Conservation (phyloP, 2,888 invertebrate genomes). For the Camptogramma bilineatum region DNA sequence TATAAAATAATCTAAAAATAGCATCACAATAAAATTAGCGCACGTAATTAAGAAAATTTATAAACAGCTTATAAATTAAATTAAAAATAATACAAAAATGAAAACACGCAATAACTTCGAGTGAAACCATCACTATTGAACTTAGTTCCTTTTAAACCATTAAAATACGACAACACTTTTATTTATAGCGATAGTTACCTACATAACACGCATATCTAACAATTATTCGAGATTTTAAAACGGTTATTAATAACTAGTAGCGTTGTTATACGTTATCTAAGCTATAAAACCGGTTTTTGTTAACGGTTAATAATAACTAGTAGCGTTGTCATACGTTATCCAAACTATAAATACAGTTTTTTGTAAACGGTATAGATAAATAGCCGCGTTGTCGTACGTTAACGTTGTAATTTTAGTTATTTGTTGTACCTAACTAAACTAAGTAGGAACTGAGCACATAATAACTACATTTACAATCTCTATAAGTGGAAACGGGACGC, state of each 20-base stretch:
- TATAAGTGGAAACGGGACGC: constrained; percentile 2
- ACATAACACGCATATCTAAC: constrained; percentile 7
- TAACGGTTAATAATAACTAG: constrained; percentile 11
- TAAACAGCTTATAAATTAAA: constrained; percentile 57
- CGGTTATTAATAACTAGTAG: constrained; percentile 8
- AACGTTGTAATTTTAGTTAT: constrained; percentile 25
- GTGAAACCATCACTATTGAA: constrained; percentile 28
- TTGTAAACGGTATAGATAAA: constrained; percentile 6
- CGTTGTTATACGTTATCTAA: neutral
- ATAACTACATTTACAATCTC: constrained; percentile 24
- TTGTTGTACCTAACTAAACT: constrained; percentile 36
- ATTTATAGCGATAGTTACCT: constrained; percentile 21
- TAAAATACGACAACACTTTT: constrained; percentile 34
- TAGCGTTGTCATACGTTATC: constrained; percentile 11
- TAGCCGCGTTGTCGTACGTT: constrained; percentile 16
- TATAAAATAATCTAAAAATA: constrained; percentile 81
- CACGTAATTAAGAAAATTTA: constrained; percentile 58
- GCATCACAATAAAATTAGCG: constrained; percentile 77
- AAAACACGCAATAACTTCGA: constrained; percentile 42
- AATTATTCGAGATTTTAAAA: constrained; percentile 8
- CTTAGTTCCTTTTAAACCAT: constrained; percentile 14
- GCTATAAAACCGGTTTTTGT: constrained; percentile 8
- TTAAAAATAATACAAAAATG: constrained; percentile 44
- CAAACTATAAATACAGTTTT: constrained; percentile 4
- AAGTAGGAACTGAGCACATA: constrained; percentile 49